Evolutionary conservation across 1,140 invertebrate genomes (phyloP).

Genomic region (Pteromalus puparum): DNA sequence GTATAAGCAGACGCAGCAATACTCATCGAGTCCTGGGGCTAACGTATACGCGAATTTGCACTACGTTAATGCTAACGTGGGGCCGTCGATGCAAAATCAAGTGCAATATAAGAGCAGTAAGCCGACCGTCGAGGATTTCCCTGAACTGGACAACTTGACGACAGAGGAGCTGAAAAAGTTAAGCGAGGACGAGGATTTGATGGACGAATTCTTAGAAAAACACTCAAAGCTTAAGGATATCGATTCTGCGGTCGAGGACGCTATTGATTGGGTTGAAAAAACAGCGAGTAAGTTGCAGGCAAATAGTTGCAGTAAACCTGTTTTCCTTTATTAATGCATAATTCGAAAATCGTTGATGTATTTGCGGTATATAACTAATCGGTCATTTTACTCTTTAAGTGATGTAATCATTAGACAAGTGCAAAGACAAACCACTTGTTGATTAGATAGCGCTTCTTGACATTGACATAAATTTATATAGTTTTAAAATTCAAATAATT

Average conservation of each 20-base stretch:
- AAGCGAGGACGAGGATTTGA: conserved; percentile 79
- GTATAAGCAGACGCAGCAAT: conserved; percentile 61
- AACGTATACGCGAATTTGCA: conserved; percentile 65
- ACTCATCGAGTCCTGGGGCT: conserved; percentile 65
- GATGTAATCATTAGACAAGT: not conserved
- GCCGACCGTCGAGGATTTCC: conserved; percentile 70
- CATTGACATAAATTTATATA: not conserved
- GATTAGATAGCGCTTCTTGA: not conserved
- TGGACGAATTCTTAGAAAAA: conserved; percentile 83
- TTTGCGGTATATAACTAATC: conserved; percentile 34
- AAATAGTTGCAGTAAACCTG: not conserved
- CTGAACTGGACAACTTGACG: conserved; percentile 81
- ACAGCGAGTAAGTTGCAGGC: conserved; percentile 78
- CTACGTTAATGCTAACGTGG: conserved; percentile 63
- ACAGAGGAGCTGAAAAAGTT: conserved; percentile 83
- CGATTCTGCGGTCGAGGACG: conserved; percentile 81
- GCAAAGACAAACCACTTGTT: not conserved
- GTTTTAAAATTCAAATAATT: not conserved
- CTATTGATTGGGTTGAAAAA: conserved; percentile 83
- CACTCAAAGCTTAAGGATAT: conserved; percentile 81
- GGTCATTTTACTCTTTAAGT: not conserved
- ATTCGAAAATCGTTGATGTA: not conserved
- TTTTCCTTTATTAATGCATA: not conserved
- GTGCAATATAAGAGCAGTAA: conserved; percentile 44
- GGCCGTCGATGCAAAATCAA: conserved; percentile 43